These are phyloP conservation scores for Uria lomvia DNA, from an alignment of 2,113 vertebrate genomes.

Conservation along the genomic window DNA sequence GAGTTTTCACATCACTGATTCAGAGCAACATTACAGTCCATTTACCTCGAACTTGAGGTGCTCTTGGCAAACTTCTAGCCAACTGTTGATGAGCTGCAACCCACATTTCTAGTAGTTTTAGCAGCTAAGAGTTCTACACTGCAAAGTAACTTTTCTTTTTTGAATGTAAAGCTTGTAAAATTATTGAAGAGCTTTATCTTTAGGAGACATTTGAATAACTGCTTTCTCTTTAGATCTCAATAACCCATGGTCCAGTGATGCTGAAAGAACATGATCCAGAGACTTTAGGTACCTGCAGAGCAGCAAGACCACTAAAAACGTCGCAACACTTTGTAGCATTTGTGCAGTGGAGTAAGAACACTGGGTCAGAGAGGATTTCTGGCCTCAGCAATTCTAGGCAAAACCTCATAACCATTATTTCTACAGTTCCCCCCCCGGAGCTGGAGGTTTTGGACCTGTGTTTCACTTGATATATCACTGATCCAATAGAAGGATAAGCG, in stretches of 20 bases:
- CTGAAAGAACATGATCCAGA: neutral
- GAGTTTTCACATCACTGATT: neutral
- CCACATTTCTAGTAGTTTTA: neutral
- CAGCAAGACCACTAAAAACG: neutral
- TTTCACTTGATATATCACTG: neutral
- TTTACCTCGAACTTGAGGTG: neutral
- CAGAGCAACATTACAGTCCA: neutral
- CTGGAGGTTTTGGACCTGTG: neutral
- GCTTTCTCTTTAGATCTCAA: neutral
- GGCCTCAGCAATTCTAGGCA: neutral
- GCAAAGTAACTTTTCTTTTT: neutral
- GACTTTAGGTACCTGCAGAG: neutral
- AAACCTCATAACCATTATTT: neutral
- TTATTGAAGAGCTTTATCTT: neutral
- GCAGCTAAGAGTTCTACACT: neutral
- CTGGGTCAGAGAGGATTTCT: neutral
- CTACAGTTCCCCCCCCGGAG: neutral
- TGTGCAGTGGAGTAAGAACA: neutral
- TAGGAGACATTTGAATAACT: neutral
- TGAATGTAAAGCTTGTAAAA: neutral
- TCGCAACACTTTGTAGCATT: neutral
- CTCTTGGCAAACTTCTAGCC: neutral
- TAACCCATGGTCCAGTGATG: neutral
- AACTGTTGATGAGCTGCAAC: neutral
- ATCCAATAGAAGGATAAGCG: neutral